Percentiles rank a stretch among this genome's conserved stretches.
Evolutionary conservation across 2,888 invertebrate genomes (phyloP).

Genomic region (Trissolcus japonicus): DNA sequence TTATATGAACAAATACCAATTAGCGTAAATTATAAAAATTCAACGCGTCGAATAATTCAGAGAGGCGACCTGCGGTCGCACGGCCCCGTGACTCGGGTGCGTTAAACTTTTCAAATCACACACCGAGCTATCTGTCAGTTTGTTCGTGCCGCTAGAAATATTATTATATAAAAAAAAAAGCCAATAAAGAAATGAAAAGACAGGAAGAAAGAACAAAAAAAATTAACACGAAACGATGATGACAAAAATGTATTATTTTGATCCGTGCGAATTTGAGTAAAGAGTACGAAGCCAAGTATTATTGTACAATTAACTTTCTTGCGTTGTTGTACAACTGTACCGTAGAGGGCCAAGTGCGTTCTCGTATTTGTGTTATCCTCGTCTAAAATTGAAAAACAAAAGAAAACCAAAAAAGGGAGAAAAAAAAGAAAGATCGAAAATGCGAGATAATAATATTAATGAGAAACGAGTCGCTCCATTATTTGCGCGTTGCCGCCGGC

Average conservation of each 20-base stretch:
- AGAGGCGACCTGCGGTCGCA: no score
- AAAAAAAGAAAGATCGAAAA: background rate
- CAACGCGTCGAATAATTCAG: no score
- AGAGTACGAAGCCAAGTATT: conserved; percentile 61
- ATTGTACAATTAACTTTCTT: conserved; percentile 70
- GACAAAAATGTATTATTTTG: conserved; percentile 33
- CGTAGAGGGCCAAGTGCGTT: conserved; percentile 53
- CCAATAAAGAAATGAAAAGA: conserved; percentile 21
- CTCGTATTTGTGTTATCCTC: conserved; percentile 20
- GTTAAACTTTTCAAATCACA: conserved; percentile 30
- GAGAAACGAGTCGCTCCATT: conserved; percentile 9
- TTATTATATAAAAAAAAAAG: conserved; percentile 18
- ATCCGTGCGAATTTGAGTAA: conserved; percentile 38
- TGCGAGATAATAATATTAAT: background rate
- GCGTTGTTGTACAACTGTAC: conserved; percentile 60
- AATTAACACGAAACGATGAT: conserved; percentile 3
- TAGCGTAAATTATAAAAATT: conserved; percentile 16
- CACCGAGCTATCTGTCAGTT: conserved; percentile 56
- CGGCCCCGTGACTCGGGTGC: no score
- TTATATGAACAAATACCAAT: conserved; percentile 37
- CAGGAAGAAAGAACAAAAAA: conserved; percentile 1
- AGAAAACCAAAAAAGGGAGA: background rate
- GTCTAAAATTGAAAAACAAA: background rate
- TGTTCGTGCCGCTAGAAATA: conserved; percentile 49
- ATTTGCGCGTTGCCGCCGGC: conserved; percentile 19